These are phyloP conservation scores for Pelecanus crispus DNA, from an alignment of 2,113 vertebrate species.

Conservation along the genomic window DNA sequence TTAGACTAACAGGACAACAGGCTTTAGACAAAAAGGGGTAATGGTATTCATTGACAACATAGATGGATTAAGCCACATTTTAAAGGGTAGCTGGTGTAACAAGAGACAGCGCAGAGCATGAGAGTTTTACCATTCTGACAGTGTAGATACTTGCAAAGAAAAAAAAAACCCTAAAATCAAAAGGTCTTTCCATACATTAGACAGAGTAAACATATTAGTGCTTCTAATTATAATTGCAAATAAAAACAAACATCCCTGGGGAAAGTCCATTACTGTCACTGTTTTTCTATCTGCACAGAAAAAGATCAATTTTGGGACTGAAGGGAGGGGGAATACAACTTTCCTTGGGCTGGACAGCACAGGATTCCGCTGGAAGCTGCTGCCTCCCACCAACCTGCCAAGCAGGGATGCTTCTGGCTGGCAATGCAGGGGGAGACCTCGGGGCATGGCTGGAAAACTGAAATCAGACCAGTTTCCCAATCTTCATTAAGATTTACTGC, in stretches of 20 bases:
- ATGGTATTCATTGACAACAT: neutral
- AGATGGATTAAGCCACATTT: neutral
- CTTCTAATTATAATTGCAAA: constrained; percentile 10
- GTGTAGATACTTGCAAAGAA: neutral
- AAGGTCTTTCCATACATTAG: neutral
- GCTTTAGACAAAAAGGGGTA: neutral
- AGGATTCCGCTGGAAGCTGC: neutral
- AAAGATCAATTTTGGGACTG: neutral
- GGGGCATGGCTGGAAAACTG: neutral
- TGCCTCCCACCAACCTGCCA: neutral
- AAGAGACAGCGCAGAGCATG: neutral
- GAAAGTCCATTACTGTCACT: neutral
- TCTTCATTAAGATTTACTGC: neutral
- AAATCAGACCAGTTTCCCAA: neutral
- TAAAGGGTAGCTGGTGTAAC: neutral
- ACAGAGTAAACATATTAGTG: neutral
- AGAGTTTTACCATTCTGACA: neutral
- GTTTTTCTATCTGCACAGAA: neutral
- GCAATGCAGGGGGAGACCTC: neutral
- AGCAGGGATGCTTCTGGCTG: neutral
- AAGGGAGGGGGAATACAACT: neutral
- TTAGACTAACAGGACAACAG: neutral
- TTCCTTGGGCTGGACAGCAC: neutral
- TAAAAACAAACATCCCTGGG: neutral
- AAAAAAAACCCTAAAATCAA: neutral